Base-by-base conservation (phyloP, 92 coral and sea anemone species). In the Metridium senile region DNA sequence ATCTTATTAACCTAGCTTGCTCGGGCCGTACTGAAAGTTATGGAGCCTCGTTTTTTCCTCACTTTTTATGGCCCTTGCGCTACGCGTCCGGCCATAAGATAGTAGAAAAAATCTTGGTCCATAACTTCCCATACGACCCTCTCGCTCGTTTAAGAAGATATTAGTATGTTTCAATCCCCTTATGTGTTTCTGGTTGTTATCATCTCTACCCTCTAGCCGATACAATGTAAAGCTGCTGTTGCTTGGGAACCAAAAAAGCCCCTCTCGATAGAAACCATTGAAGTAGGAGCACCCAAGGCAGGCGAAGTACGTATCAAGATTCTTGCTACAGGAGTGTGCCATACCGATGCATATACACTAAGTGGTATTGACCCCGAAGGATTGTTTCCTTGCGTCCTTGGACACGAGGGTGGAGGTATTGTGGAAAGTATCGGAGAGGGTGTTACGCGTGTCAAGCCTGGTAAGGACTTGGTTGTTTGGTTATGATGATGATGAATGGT, bases 361-460 rank as follows among this genome's bases (percentile, higher is more conserved):
- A 80, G 93, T 43, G 98, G 98, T 7, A 68, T 58, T 26, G 97
- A 91, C 64, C 61, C 89, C 0, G 95, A 94, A 72, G 98, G 97
- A 0, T n/a, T 76, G 23, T 94, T 94, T 61, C 98, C 98, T 1
- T 90, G 92, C 45, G 64, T 94, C 28, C 89, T 94, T 62, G 99
- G 99, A 25, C 99, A 95, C 64, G 99, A 95, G 64, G 99, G 99
- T 29, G 99, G 95, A 34, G 99, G 99, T 26, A 87, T 92, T 33
- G 99, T 95, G 11, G 99, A 95, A 73, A 95, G 99, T 87, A 84
- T 95, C 59, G 99, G 99, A 0, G 91, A 89, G 76, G 97, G 97
- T 18, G 99, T 95, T 1, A 95, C 97, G 3, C 72, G 79, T 9
- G 89, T 95, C 32, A 87, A 92, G 51, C 93, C 99, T 25, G 97